Conservation (phyloP, 1,140 invertebrate genomes). For the Helicoverpa armigera region DNA sequence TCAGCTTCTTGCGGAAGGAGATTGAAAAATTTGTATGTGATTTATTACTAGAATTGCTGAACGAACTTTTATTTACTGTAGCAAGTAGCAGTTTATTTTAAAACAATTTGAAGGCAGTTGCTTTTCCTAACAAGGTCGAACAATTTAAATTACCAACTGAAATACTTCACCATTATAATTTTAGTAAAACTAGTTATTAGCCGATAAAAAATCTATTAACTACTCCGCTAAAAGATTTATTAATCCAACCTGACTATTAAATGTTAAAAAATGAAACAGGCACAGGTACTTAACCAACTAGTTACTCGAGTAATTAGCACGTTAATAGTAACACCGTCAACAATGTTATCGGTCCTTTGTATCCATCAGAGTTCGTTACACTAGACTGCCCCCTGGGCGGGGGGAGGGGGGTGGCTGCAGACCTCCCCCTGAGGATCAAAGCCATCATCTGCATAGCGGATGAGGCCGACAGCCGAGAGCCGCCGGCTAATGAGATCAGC, state of each 20-base stretch:
- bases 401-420: background rate
- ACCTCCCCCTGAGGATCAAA: conserved; percentile 33
- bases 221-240: no score
- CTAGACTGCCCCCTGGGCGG: background rate
- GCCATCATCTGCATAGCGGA: conserved; percentile 50
- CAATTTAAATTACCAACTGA: background rate
- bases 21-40: conserved; percentile 36
- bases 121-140: no score
- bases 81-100: no score
- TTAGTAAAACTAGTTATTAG: no score
- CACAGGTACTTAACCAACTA: background rate
- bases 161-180: background rate
- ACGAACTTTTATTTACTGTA: no score
- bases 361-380: conserved; percentile 20
- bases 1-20: conserved; percentile 13
- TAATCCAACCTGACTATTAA: no score
- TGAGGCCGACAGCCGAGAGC: conserved; percentile 40
- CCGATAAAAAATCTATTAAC: no score
- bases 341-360: conserved; percentile 26
- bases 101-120: no score
- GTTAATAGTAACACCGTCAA: background rate
- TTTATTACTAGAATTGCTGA: background rate
- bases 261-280: background rate
- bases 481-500: conserved; percentile 42
- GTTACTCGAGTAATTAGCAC: conserved; percentile 11